Evolutionary conservation across 2,888 invertebrate genomes (phyloP), one percentile per base, ranked within the genome.

Genomic region (Drosophila neotestacea): DNA sequence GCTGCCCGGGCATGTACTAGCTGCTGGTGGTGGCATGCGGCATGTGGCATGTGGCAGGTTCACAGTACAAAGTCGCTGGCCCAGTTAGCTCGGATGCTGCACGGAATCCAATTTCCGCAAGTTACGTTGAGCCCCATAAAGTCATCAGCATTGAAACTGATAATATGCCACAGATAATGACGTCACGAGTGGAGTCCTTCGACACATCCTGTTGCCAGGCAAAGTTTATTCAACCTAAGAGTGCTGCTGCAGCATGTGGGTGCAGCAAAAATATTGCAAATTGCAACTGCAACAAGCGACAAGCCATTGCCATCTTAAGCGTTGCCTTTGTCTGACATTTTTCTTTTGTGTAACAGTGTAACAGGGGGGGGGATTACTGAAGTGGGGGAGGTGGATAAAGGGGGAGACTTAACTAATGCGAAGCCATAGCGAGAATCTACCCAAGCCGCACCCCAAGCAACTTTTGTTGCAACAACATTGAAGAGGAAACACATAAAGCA

Each of bases 221-320:
- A 63, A 62, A 79, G 83, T 87, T 84, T 87, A 79, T 84, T 84
- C 88, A 84, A 87, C 88, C 58, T 73, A 34, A 22, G 32, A 39
- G 61, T 22, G 22, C 22, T 22, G 0, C 9, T 2, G 13, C 50
- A 51, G 27, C 22, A 27, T 22, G n/a, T 73, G 67, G 73, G 73
- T 72, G 73, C 73, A 67, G 66, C 72, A 52, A 39, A 3, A 50
- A 34, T 9, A 39, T 55, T 44, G 56, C 56, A 51, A 52, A 56
- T 51, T 67, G 69, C 61, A 52, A 50, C 50, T 50, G 50, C 47
- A 42, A 34, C 52, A 34, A 34, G 42, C 59, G 30, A 36, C 51
- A 30, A 16, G 44, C 27, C 68, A 69, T 66, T 68, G 71, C 61
- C 79, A 79, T 77, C 74, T 74, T 63, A 67, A 69, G 64, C 56